Evolutionary conservation across 2,888 invertebrate species (phyloP), one percentile per base, ranked within the genome.

Genomic region (Psylliodes chrysocephalus): DNA sequence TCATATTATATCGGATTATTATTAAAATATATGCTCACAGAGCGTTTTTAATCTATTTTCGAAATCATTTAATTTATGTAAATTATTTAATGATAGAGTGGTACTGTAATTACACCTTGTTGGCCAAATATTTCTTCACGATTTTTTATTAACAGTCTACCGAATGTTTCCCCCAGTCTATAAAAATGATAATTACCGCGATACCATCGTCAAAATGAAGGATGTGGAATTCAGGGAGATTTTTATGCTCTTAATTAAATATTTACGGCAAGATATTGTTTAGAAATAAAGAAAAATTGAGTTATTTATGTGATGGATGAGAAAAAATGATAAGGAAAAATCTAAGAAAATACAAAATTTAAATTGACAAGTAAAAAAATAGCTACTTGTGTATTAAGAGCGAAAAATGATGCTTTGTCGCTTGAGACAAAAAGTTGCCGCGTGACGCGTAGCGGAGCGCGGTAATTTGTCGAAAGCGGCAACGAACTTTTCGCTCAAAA

Each of bases 41-140:
- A 65, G 62, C 66, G 60, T 70, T 64, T 67, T 68, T 69, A 64
- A 73, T 73, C 72, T 69, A 70, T 65, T 69, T 68, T 62, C 52
- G 49, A 66, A 72, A 72, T 73, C 73, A 71, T 69, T 72, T 73
- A 73, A 73, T 72, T 69, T 73, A 73, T 73, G 73, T 69, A 73
- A 73, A 73, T 73, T 73, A 67, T 70, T 71, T 73, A 73, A 73
- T 73, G 73, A 73, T 73, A 71, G 66, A 67, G 67, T 64, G 54
- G 60, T 38, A 35, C 55, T 64, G 64, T 68, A 70, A 72, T 72
- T 71, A 70, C 66, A 55, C 64, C 71, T 71, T 68, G 71, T 73
- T 73, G 73, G 71, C 69, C 68, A 70, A 73, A 73, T 71, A 72
- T 71, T 70, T 71, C 67, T 67, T 55, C 38, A 55, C 60, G 25